Conservation (phyloP, 53 echinoderm and acorn worm genomes). For the Crossaster papposus region DNA sequence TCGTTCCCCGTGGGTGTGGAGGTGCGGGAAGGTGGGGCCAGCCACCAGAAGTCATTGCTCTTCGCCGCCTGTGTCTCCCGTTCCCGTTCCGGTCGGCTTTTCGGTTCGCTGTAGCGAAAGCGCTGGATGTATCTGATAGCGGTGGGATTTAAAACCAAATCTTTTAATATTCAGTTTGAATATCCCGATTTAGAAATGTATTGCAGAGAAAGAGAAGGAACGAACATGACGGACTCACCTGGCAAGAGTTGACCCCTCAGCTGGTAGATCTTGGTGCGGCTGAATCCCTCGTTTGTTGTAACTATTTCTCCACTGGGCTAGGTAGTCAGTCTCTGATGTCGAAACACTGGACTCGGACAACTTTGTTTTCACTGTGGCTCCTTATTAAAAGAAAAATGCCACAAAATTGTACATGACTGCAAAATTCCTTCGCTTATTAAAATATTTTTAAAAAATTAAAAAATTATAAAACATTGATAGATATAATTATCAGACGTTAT, state of each 20-base stretch:
- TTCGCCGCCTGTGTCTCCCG: constrained; percentile 21
- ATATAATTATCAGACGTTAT: too few species aligned
- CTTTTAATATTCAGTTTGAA: too few species aligned
- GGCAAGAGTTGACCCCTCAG: constrained; percentile 61
- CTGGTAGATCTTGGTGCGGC: background rate
- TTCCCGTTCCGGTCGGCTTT: constrained; percentile 72
- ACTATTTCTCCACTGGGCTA: constrained; percentile 46
- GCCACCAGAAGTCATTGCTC: constrained; percentile 73
- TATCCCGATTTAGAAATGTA: too few species aligned
- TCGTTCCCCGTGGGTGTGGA: constrained; percentile 40
- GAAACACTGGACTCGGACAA: background rate
- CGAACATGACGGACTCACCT: constrained; percentile 22
- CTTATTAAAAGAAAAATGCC: background rate
- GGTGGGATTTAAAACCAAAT: too few species aligned
- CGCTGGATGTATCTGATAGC: constrained; percentile 91
- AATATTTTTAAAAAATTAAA: too few species aligned
- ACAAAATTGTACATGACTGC: too few species aligned
- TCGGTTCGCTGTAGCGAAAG: constrained; percentile 80
- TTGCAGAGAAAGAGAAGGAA: too few species aligned
- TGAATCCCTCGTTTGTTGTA: background rate
- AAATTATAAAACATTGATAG: too few species aligned
- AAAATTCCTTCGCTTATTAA: too few species aligned
- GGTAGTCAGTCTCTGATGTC: constrained; percentile 37
- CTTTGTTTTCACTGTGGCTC: background rate
- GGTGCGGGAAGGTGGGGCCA: constrained; percentile 65